These are phyloP conservation scores for Pectinophora gossypiella DNA, from an alignment of 1,140 invertebrate genomes.

Conservation along the genomic window DNA sequence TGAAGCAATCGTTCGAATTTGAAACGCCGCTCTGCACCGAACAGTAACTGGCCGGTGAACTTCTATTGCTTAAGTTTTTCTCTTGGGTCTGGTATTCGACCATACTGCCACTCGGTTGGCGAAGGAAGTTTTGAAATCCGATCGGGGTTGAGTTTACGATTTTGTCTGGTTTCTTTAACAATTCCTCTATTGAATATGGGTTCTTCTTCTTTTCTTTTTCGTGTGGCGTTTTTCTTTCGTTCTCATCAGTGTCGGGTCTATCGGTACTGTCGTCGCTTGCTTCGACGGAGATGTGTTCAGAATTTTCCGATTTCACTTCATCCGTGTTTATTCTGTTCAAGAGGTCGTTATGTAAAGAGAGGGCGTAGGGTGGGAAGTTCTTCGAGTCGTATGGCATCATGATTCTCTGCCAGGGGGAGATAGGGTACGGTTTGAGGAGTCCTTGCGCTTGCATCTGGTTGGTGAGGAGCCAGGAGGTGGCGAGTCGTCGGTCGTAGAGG, in stretches of 20 bases:
- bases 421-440: constrained; percentile 62
- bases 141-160: constrained; percentile 47
- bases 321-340: constrained; percentile 54
- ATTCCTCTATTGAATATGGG: constrained; percentile 90
- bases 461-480: constrained; percentile 76
- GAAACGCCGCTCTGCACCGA: constrained; percentile 58
- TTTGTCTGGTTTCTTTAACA: constrained; percentile 86
- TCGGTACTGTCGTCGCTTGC: constrained; percentile 79
- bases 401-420: constrained; percentile 73
- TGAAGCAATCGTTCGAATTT: constrained; percentile 58
- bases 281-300: constrained; percentile 71
- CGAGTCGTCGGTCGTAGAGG: constrained; percentile 73
- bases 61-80: constrained; percentile 51
- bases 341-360: constrained; percentile 51
- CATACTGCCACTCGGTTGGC: constrained; percentile 64
- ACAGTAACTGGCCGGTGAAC: constrained; percentile 63
- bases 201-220: constrained; percentile 81
- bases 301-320: constrained; percentile 64
- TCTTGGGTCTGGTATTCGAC: constrained; percentile 47
- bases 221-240: constrained; percentile 44
- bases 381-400: constrained; percentile 73
- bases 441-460: constrained; percentile 69
- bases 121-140: constrained; percentile 53
- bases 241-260: constrained; percentile 77
- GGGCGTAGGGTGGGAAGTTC: constrained; percentile 56